Conservation (phyloP, 92 coral and sea anemone species). For the Anthopleura xanthogrammica region DNA sequence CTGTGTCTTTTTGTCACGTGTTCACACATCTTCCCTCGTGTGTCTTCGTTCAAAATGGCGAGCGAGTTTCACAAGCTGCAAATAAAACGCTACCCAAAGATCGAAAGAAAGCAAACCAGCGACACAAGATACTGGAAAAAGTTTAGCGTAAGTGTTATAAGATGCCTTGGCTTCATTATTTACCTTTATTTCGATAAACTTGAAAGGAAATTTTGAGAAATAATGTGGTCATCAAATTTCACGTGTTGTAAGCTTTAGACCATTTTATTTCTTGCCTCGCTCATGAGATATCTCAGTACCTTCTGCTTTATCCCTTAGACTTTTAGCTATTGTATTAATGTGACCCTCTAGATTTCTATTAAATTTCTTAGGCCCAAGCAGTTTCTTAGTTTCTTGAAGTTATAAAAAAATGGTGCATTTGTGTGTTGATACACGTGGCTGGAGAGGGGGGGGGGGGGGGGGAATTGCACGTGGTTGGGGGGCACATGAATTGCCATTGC, state of each 20-base stretch:
- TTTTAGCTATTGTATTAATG: not conserved
- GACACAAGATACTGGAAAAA: slow-evolving; percentile 93
- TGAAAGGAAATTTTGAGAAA: not conserved
- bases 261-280: not conserved
- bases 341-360: not conserved
- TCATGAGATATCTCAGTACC: not conserved
- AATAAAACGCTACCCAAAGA: slow-evolving; percentile 79
- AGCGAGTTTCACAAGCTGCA: slow-evolving; percentile 68
- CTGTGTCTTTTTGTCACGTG: slow-evolving; percentile 10
- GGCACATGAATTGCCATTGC: no score
- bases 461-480: no score
- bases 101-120: slow-evolving; percentile 75
- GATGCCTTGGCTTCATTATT: not conserved
- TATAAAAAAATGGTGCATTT: no score
- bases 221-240: no score
- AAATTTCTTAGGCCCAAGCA: no score
- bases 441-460: no score
- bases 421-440: no score
- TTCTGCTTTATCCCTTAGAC: not conserved
- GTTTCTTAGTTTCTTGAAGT: no score
- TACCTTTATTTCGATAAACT: no score
- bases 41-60: slow-evolving; percentile 73
- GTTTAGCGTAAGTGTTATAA: slow-evolving; percentile 64
- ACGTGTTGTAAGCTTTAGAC: no score
- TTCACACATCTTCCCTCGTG: slow-evolving; percentile 24